phyloP scores from a whole-genome alignment of 2,888 invertebrate genomes.

The Pyrrhosoma nymphula region DNA sequence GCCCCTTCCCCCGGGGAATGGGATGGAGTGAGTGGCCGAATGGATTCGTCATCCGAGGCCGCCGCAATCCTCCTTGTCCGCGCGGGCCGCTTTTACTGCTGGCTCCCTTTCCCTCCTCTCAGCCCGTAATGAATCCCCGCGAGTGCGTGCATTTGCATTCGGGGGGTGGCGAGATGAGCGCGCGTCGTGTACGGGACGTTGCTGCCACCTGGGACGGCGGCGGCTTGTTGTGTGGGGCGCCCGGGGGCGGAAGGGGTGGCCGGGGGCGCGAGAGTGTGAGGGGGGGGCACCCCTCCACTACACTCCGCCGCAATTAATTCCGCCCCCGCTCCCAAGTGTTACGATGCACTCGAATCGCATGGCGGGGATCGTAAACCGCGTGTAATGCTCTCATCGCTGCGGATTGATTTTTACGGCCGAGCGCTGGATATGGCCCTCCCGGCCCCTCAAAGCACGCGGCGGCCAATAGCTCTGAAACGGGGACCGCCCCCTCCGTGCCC shows the following conservation, averaged over 20 bases:
- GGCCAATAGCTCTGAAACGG: not conserved
- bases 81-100: not conserved
- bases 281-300: not conserved
- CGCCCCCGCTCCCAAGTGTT: constrained; percentile 16
- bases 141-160: constrained; percentile 1
- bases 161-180: not conserved
- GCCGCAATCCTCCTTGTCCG: not conserved
- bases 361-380: constrained; percentile 53
- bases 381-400: constrained; percentile 55
- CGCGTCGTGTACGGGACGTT: not conserved
- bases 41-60: not conserved
- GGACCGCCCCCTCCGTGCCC: not conserved
- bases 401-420: constrained; percentile 59
- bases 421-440: not conserved
- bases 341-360: constrained; percentile 33
- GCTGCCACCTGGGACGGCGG: not conserved
- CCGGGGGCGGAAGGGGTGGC: not conserved
- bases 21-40: too few species aligned
- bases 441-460: not conserved
- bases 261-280: not conserved
- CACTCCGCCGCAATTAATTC: constrained; percentile 16
- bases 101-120: not conserved
- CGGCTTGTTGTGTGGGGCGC: not conserved
- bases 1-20: not conserved
- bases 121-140: constrained; percentile 1